phyloP scores from a whole-genome alignment of 2,888 invertebrate genomes.

The Zygaena filipendulae region DNA sequence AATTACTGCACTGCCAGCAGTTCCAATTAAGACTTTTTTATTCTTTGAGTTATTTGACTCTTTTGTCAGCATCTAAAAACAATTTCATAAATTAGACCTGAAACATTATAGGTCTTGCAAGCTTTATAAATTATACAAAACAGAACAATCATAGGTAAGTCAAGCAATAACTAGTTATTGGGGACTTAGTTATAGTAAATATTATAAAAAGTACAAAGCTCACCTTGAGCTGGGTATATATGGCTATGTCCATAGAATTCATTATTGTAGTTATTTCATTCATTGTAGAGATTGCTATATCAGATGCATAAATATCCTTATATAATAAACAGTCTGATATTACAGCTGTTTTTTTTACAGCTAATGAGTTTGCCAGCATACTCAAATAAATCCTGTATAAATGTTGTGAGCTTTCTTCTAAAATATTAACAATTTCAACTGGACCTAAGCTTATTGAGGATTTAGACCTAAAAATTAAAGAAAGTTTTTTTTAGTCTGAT shows the following conservation, averaged over 20 bases:
- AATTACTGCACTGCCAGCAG: constrained; percentile 40
- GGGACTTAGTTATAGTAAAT: no score
- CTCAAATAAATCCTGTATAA: constrained; percentile 50
- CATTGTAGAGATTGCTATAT: constrained; percentile 41
- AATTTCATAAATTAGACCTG: background rate
- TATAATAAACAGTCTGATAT: constrained; percentile 39
- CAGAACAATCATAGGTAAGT: no score
- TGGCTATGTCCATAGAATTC: constrained; percentile 46
- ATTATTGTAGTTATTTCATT: constrained; percentile 43
- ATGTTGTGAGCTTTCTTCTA: constrained; percentile 52
- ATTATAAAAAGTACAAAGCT: no score
- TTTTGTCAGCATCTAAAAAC: constrained; percentile 27
- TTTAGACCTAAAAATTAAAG: constrained; percentile 20
- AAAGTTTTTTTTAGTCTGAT: constrained; percentile 1
- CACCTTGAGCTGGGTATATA: constrained; percentile 51
- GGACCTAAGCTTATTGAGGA: constrained; percentile 25
- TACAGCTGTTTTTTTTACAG: constrained; percentile 41
- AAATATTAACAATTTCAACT: constrained; percentile 40
- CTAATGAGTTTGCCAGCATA: constrained; percentile 41
- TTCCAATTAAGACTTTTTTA: constrained; percentile 48
- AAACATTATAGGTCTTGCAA: no score
- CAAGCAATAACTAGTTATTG: no score
- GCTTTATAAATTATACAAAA: no score
- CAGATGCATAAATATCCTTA: constrained; percentile 52
- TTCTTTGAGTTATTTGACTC: constrained; percentile 25